phyloP scores from a whole-genome alignment of 2,797 vertebrate species.

The Hemibagrus guttatus region DNA sequence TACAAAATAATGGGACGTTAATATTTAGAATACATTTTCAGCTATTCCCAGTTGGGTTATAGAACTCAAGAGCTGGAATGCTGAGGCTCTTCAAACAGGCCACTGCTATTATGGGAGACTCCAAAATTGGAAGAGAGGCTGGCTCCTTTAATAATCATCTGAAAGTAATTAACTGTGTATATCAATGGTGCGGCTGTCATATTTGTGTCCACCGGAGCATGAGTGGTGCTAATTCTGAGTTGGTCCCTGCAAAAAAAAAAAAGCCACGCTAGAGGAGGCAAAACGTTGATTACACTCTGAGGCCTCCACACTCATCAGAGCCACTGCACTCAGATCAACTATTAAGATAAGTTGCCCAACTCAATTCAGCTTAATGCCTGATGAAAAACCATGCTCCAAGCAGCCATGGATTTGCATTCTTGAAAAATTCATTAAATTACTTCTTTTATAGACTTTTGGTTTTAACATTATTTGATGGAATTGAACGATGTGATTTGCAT shows the following conservation, averaged over 20 bases:
- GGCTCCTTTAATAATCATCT: conserved; percentile 67
- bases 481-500: conserved; percentile 60
- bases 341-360: conserved; percentile 80
- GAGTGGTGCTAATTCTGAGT: conserved; percentile 72
- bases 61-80: conserved; percentile 40
- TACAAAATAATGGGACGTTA: conserved; percentile 25
- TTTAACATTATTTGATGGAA: conserved; percentile 69
- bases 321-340: conserved; percentile 78
- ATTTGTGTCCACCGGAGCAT: conserved; percentile 76
- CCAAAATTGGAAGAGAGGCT: conserved; percentile 58
- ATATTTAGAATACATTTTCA: conserved; percentile 21
- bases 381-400: conserved; percentile 73
- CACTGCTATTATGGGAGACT: conserved; percentile 64
- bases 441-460: conserved; percentile 78
- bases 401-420: conserved; percentile 77
- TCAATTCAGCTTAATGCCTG: conserved; percentile 77
- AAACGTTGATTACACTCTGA: conserved; percentile 78
- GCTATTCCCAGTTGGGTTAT: conserved; percentile 16
- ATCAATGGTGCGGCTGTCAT: conserved; percentile 76
- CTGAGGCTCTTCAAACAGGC: conserved; percentile 56
- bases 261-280: conserved; percentile 76
- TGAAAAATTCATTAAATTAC: conserved; percentile 80
- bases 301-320: conserved; percentile 68
- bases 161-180: conserved; percentile 75
- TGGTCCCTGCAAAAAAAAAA: conserved; percentile 72